Base-by-base conservation (phyloP, 2,797 vertebrate species). In the Hyperoplus immaculatus region DNA sequence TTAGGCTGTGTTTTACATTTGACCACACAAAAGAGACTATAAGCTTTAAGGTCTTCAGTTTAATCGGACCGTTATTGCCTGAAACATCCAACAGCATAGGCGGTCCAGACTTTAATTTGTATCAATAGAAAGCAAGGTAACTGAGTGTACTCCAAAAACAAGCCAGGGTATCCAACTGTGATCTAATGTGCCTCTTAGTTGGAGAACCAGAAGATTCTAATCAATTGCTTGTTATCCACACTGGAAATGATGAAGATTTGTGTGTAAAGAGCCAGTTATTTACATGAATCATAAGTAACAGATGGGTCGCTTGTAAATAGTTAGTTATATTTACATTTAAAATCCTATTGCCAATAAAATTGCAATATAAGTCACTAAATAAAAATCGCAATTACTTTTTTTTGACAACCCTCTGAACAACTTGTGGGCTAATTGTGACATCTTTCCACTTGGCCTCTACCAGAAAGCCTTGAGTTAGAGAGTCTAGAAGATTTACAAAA, bases 1-100 rank as follows among this genome's bases (percentile, higher is more conserved):
- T 65, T 57, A 67, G 63, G 21, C 61, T 73, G 54, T 63, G 74
- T 81, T 87, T 85, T 72, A 69, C 38, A 5, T 77, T 65, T 15
- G 82, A 82, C 83, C 78, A 70, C 72, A 83, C 78, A 67, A 59
- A 29, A 72, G 42, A 83, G 72, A 82, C 71, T 86, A 70, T 75
- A 56, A 57, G 63, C 49, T 86, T 78, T 67, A 68, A 77, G 58
- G 72, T 83, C 68, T 61, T 79, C 60, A 78, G 57, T 78, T 80
- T 81, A 75, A 81, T 81, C 73, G 58, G 46, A 84, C 65, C 71
- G 38, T 56, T 61, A 63, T 72, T 49, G 46, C 43, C 75, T 74
- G 49, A 76, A 68, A 76, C 58, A 9, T 60, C 12, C 10, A 11
- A 64, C 53, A 78, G 62, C 38, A 18, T 29, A 70, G 46, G 14